Evolutionary conservation across 30 jellyfish, hydroid and myxozoan genomes (phyloP).

Genomic region (Hydractinia echinata): DNA sequence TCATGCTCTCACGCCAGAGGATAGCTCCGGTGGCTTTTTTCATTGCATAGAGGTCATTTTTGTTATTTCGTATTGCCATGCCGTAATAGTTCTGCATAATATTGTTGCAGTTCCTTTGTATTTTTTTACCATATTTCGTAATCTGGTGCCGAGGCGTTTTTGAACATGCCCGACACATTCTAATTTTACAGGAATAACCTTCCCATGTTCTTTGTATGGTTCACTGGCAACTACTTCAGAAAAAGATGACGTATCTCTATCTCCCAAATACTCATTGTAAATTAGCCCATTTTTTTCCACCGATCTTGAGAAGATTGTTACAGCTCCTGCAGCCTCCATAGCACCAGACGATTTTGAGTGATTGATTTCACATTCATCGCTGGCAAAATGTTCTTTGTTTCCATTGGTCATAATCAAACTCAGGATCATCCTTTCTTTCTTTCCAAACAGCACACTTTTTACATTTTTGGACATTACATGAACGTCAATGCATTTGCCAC

Average conservation of each 20-base stretch:
- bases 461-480: slow-evolving; percentile 3
- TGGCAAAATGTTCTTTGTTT: neutral
- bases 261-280: slow-evolving; percentile 19
- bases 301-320: slow-evolving; percentile 6
- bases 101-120: neutral
- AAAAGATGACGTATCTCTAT: slow-evolving; percentile 21
- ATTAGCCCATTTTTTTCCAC: slow-evolving; percentile 22
- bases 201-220: slow-evolving; percentile 28
- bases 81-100: too few species aligned
- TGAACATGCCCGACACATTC: slow-evolving; percentile 6
- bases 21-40: too few species aligned
- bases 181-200: neutral
- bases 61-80: too few species aligned
- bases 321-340: slow-evolving; percentile 39
- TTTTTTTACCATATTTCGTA: neutral
- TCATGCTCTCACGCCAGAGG: too few species aligned
- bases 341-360: slow-evolving; percentile 39
- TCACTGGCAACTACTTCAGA: slow-evolving; percentile 15
- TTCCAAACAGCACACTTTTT: slow-evolving; percentile 4
- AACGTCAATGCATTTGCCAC: too few species aligned
- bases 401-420: neutral
- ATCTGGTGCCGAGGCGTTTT: slow-evolving; percentile 9
- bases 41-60: too few species aligned
- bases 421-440: slow-evolving; percentile 9
- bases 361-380: slow-evolving; percentile 19